phyloP scores from a whole-genome alignment of 1,140 invertebrate genomes.

The Copidosoma floridanum region DNA sequence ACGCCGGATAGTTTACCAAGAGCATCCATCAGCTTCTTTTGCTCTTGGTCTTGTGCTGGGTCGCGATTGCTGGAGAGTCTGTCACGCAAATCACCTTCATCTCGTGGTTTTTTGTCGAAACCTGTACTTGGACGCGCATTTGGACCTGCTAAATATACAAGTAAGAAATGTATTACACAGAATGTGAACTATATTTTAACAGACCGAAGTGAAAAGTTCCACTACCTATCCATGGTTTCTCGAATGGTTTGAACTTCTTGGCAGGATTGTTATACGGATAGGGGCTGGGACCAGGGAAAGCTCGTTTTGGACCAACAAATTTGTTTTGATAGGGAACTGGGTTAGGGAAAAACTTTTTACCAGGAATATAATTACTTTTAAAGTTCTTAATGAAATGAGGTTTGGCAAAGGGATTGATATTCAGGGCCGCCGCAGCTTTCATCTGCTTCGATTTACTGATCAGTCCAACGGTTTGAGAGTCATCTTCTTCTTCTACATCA shows the following conservation, averaged over 20 bases:
- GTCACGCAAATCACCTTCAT: conserved; percentile 42
- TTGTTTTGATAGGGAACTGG: conserved; percentile 10
- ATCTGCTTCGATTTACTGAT: conserved; percentile 30
- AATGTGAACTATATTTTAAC: too few relatives aligned
- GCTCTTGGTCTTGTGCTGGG: conserved; percentile 46
- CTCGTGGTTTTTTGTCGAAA: conserved; percentile 42
- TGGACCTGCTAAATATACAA: conserved; percentile 7
- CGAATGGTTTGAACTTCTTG: conserved; percentile 21
- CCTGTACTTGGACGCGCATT: conserved; percentile 18
- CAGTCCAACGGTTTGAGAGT: conserved; percentile 7
- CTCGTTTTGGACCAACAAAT: conserved; percentile 19
- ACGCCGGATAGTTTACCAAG: conserved; percentile 45
- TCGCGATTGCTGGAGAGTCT: conserved; percentile 40
- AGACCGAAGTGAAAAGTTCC: too few relatives aligned
- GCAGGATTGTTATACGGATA: too few relatives aligned
- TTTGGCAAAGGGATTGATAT: not conserved
- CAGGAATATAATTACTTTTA: conserved; percentile 10
- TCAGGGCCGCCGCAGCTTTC: conserved; percentile 4
- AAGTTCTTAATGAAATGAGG: conserved; percentile 10
- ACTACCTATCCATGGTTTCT: conserved; percentile 4
- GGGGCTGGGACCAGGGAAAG: too few relatives aligned
- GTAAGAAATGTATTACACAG: too few relatives aligned
- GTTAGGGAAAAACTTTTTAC: conserved; percentile 20
- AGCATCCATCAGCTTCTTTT: conserved; percentile 47
- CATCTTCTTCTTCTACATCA: not conserved